Conservation (phyloP, 1,140 invertebrate genomes). For the Drosophila ohnishii region DNA sequence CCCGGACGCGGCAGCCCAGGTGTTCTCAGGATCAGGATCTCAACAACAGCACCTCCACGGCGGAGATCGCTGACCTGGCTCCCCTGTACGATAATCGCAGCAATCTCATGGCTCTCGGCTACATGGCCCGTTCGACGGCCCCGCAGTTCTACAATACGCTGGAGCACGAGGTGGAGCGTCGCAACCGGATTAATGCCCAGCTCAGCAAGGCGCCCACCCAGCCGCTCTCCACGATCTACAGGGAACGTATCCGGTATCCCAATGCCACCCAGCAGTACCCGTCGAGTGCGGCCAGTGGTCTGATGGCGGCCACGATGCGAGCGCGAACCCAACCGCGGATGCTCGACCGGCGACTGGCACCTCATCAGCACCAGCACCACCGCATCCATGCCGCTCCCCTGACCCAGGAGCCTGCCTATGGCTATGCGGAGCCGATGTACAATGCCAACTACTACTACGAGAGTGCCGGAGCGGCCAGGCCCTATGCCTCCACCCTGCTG, state of each 20-base stretch:
- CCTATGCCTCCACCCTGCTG: slow-evolving; percentile 58
- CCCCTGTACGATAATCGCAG: slow-evolving; percentile 78
- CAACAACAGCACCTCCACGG: slow-evolving; percentile 72
- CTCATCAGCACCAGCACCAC: slow-evolving; percentile 71
- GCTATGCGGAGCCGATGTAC: slow-evolving; percentile 84
- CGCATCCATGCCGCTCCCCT: slow-evolving; percentile 64
- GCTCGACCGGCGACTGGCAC: slow-evolving; percentile 84
- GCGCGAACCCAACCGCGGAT: slow-evolving; percentile 84
- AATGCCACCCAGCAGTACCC: slow-evolving; percentile 65
- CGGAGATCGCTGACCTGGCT: slow-evolving; percentile 69
- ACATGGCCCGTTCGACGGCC: slow-evolving; percentile 62
- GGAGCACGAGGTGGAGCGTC: slow-evolving; percentile 78
- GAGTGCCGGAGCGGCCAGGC: slow-evolving; percentile 83
- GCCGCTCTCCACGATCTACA: slow-evolving; percentile 74
- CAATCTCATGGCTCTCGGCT: slow-evolving; percentile 80
- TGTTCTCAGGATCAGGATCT: slow-evolving; percentile 60
- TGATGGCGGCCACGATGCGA: slow-evolving; percentile 69
- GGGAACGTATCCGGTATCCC: slow-evolving; percentile 73
- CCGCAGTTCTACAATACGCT: slow-evolving; percentile 78
- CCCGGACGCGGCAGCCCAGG: slow-evolving; percentile 49
- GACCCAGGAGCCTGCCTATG: slow-evolving; percentile 67
- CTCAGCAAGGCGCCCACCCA: slow-evolving; percentile 56
- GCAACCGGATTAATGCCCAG: slow-evolving; percentile 81
- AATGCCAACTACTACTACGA: slow-evolving; percentile 88
- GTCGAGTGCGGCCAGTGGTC: slow-evolving; percentile 51